Evolutionary conservation across 1,140 invertebrate species (phyloP).

Genomic region (Agrypnia vestita): DNA sequence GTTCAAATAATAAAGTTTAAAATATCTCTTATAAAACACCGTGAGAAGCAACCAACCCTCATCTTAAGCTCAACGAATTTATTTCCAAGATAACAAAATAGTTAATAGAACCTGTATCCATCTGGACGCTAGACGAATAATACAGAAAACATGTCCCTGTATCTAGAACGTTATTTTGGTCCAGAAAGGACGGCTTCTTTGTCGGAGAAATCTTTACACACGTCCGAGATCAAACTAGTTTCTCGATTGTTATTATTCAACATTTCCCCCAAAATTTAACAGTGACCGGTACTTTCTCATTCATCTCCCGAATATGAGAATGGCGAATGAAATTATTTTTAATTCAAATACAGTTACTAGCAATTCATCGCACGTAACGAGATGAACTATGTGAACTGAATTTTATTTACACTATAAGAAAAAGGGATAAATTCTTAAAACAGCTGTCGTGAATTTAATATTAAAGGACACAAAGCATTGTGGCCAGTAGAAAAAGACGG

Average conservation of each 20-base stretch:
- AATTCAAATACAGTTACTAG: conserved; percentile 13
- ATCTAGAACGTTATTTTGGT: conserved; percentile 26
- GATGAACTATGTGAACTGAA: conserved; percentile 6
- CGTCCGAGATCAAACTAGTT: conserved; percentile 43
- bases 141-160: conserved; percentile 44
- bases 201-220: conserved; percentile 34
- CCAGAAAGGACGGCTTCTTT: conserved; percentile 36
- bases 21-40: background rate
- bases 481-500: too few relatives aligned
- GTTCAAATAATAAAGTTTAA: too few relatives aligned
- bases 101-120: conserved; percentile 41
- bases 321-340: conserved; percentile 14
- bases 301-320: conserved; percentile 13
- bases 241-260: conserved; percentile 43
- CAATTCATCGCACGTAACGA: conserved; percentile 11
- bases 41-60: conserved; percentile 37
- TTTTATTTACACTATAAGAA: conserved; percentile 1
- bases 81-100: conserved; percentile 42
- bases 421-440: background rate
- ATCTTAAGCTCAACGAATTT: conserved; percentile 31
- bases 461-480: too few relatives aligned
- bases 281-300: conserved; percentile 35
- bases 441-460: background rate
- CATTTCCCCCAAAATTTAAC: conserved; percentile 46
- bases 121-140: conserved; percentile 48